phyloP scores from a whole-genome alignment of 2,113 vertebrate species.

The Dermatemys mawii region DNA sequence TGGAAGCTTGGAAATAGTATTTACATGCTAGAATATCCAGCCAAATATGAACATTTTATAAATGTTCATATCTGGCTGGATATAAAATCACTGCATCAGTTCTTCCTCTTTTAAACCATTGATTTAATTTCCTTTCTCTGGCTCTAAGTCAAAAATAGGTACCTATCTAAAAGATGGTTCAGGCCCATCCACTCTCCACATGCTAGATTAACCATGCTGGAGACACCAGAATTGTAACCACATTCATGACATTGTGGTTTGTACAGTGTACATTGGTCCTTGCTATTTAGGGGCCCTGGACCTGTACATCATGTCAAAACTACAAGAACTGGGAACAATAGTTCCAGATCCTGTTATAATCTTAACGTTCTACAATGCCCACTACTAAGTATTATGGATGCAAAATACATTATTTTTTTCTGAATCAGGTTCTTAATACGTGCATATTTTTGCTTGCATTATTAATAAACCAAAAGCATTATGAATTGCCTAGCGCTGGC shows the following conservation, averaged over 20 bases:
- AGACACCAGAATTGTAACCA: not conserved
- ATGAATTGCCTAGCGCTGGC: not conserved
- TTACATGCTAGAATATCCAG: too few species aligned
- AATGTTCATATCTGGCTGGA: not conserved
- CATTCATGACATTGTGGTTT: accelerated
- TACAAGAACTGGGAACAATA: not conserved
- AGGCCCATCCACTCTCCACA: not conserved
- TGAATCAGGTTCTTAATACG: not conserved
- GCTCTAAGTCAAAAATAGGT: not conserved
- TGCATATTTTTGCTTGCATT: not conserved
- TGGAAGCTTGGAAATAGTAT: not conserved
- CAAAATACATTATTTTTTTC: not conserved
- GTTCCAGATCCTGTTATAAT: not conserved
- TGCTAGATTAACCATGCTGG: not conserved
- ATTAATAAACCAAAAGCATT: not conserved
- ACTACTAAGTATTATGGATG: not conserved
- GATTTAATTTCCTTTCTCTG: not conserved
- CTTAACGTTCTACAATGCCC: not conserved
- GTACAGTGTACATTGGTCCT: not conserved
- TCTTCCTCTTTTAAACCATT: not conserved
- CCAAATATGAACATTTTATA: too few species aligned
- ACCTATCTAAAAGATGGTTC: not conserved
- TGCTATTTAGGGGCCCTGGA: accelerated
- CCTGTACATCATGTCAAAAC: accelerated
- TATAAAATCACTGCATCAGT: not conserved